A percentile compares a stretch with the other conserved stretches of the same genome.
Conservation (phyloP, 2,888 invertebrate species). For the Torymus texanus region DNA sequence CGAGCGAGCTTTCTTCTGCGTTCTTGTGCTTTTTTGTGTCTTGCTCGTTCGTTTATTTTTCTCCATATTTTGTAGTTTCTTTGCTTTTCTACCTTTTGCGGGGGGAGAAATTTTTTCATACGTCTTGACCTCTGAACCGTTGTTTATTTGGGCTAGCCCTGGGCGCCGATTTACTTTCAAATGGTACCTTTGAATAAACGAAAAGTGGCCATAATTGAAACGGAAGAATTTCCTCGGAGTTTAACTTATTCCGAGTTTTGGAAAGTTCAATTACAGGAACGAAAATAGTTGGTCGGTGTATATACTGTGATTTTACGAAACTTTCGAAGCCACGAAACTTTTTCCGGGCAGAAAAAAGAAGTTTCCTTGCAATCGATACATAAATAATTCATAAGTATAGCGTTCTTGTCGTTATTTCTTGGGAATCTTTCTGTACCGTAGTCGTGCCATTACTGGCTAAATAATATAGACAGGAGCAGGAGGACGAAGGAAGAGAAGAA, state of each 20-base stretch:
- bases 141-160: not conserved
- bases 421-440: too few species aligned
- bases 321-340: too few species aligned
- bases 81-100: not conserved
- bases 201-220: not conserved
- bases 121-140: constrained; percentile 42
- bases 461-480: not conserved
- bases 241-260: too few species aligned
- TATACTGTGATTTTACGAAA: too few species aligned
- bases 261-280: too few species aligned
- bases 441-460: not conserved
- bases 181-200: not conserved
- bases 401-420: too few species aligned
- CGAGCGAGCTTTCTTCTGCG: constrained; percentile 16
- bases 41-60: constrained; percentile 40
- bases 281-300: too few species aligned
- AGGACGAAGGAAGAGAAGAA: not conserved
- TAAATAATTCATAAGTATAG: too few species aligned
- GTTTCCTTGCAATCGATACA: too few species aligned
- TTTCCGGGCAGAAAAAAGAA: too few species aligned
- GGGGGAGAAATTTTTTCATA: constrained; percentile 34
- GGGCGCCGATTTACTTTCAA: not conserved
- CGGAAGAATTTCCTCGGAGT: too few species aligned
- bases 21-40: constrained; percentile 50
- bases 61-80: constrained; percentile 52